Base-by-base conservation (phyloP, 2,797 vertebrate species). In the Chrysocyon brachyurus region DNA sequence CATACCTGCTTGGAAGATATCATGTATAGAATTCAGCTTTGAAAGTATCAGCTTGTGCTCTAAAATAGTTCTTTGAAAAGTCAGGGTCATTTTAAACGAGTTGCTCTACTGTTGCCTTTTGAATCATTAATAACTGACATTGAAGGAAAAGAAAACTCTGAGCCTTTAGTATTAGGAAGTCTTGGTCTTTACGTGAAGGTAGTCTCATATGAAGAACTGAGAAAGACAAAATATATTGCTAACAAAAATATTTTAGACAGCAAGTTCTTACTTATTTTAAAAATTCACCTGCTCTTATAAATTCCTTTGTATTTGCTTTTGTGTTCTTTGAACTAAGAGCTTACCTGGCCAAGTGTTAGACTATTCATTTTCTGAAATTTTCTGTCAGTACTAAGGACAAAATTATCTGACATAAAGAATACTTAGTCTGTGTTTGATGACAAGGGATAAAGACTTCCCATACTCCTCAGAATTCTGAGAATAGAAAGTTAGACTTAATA, bases 51-150 rank as follows among this genome's bases (percentile, higher is more conserved):
- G 36, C 64, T 88, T 94, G 59, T 93, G 19, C 93, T 96, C 83
- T 93, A 72, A 95, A 94, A 91, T 61, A 79, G 85, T 88, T 91
- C 56, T 88, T 95, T 97, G 70, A 87, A 95, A 92, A 96, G 70
- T 92, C 75, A 94, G 63, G 52, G 36, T 95, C 79, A 52, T 96
- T 96, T 96, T 63, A 93, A 91, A 87, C 59, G 81, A 64, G 12
- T 81, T 96, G 66, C 54, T 91, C 56, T 68, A 2, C n/a, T 90
- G 75, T 46, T 89, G 73, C 54, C 66, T 89, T 96, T 91, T 87
- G 68, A 97, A 81, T 95, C 78, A 57, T 93, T 96, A 94, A 77
- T 96, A 94, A 56, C 12, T 83, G 89, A 94, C 92, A 79, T 79
- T 68, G 86, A 88, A 97, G 81, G 88, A 85, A 90, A 83, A 92